Base-by-base conservation (phyloP, 2,888 invertebrate species). In the Dicranocentrus wangi region DNA sequence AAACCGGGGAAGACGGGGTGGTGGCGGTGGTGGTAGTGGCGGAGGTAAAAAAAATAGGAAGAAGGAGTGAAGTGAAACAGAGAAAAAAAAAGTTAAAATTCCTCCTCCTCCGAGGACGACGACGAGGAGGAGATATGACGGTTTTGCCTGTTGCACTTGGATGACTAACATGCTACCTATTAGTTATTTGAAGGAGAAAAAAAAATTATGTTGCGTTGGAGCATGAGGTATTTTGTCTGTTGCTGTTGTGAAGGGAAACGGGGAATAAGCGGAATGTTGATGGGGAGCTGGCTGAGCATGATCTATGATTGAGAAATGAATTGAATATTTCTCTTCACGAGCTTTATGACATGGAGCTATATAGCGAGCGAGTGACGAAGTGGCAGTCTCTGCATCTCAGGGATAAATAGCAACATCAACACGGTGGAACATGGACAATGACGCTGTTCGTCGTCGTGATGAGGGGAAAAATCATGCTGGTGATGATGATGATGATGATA, bases 101-200 rank as follows among this genome's bases (percentile, higher is more conserved):
- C 58, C 43, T 66, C 47, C 32, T 51, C 53, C 25, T n/a, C n/a
- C n/a, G n/a, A n/a, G n/a, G n/a, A n/a, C n/a, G n/a, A n/a, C n/a
- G 42, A 65, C 65, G 13, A 60, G 39, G 47, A 10, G 10, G 8
- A 55, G 55, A 55, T 65, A 55, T 58, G 55, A 43, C 53, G 51
- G 23, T 70, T 39, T 61, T 70, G 39, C 19, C 23, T 70, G 69
- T 53, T 69, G 60, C 51, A 77, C 19, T 69, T 39, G 58, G 28
- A 78, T 63, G 70, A 78, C 77, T 77, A 77, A 77, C 43, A 21
- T 53, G 71, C 65, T 65, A 65, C 60, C 55, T 70, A 70, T 70
- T 65, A 78, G 60, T 70, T 63, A 63, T 73, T 63, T 8, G 7
- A 8, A 7, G 8, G 39, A 39, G 13, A 39, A 13, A 39, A 39